These are phyloP conservation scores for Abscondita cerata DNA, from an alignment of 2,888 invertebrate genomes.

Conservation along the genomic window DNA sequence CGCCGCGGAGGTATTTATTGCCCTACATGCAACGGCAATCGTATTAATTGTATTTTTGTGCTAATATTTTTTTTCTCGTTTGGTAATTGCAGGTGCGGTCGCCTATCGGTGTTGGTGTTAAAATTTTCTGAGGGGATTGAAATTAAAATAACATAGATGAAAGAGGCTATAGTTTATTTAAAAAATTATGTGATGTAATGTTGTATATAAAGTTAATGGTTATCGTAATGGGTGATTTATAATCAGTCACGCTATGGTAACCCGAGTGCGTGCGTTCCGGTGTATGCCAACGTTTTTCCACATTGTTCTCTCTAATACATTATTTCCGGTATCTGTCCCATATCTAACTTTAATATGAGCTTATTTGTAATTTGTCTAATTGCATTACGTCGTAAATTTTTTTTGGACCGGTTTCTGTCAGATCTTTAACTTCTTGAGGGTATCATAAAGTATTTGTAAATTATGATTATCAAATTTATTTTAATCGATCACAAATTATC, in stretches of 20 bases:
- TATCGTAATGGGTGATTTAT: conserved; percentile 53
- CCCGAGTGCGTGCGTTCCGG: conserved; percentile 48
- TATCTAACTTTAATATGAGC: conserved; percentile 38
- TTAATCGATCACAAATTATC: no score
- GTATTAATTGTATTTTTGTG: no score
- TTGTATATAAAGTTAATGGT: conserved; percentile 42
- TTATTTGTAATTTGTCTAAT: conserved; percentile 30
- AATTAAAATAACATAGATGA: neutral
- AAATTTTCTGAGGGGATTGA: conserved; percentile 12
- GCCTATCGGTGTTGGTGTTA: neutral
- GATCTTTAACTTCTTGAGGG: no score
- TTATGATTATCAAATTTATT: no score
- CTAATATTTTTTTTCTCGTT: conserved; percentile 6
- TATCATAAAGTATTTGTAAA: no score
- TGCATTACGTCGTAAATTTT: conserved; percentile 34
- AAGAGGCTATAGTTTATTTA: conserved; percentile 39
- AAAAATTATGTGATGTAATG: conserved; percentile 32
- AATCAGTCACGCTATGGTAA: conserved; percentile 52
- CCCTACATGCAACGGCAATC: no score
- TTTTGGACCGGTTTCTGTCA: no score
- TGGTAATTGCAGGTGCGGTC: conserved; percentile 14
- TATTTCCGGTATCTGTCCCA: conserved; percentile 48
- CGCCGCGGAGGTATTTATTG: conserved; percentile 11
- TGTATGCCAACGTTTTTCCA: conserved; percentile 49
- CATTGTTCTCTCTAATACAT: conserved; percentile 50